Evolutionary conservation across 2,888 invertebrate species (phyloP), one percentile per base, ranked within the genome.

Genomic region (Lomographa bimaculata): DNA sequence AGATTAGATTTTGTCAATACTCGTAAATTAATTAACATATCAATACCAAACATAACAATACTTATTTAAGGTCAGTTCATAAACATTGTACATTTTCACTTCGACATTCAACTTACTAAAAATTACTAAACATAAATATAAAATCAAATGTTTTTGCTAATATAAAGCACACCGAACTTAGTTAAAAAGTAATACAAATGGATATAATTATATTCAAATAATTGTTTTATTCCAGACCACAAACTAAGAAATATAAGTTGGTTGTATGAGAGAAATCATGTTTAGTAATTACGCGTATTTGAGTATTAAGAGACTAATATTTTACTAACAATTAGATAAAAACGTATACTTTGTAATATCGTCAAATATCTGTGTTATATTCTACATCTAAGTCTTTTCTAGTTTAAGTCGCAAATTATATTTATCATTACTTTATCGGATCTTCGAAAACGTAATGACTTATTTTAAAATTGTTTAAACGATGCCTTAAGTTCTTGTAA

Each of bases 361-460:
- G 58, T 59, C 58, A 59, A 59, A 53, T 50, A 57, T 53, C 58
- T 59, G 58, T 59, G 58, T 59, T 59, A 58, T 52, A 58, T 46
- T 40, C 23, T 51, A 45, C 10, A 20, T 30, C 37, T 47, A 49
- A 46, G 49, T 40, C 42, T 49, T 38, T 25, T 24, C 36, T 37
- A 26, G 28, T 33, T 32, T 30, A 34, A 23, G 23, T 25, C 6
- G 38, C 2, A 23, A 17, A 9, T 34, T 21, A 26, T 6, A 10
- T 27, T 6, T 23, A 18, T 29, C 5, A 17, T 9, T 9, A 16
- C 8, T 7, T 16, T 24, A 17, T 14, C 7, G 7, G 4, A 16
- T 14, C 1, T 25, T 16, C 14, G 14, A 14, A 3, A 14, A 3
- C 14, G 14, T 7, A 18, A 27, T 10, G 4, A 18, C n/a, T 9